These are phyloP conservation scores for Pteronotus mesoamericanus DNA, from an alignment of 2,797 vertebrate genomes.

Conservation along the genomic window DNA sequence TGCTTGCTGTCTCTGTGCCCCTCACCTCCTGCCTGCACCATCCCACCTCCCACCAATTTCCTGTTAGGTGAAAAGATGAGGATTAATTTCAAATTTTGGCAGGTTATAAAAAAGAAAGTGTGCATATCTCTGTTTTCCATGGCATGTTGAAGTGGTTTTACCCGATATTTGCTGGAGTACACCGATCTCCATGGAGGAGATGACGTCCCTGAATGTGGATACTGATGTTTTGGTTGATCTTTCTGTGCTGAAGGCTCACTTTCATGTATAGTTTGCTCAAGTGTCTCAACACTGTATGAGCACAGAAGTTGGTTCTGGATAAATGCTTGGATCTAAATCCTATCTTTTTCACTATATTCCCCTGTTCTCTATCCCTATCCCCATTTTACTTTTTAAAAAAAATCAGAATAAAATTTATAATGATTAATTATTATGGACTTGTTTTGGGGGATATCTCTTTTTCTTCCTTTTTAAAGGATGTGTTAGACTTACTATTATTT, in stretches of 20 bases:
- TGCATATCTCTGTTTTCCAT: background rate
- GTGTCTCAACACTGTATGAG: background rate
- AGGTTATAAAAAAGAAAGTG: background rate
- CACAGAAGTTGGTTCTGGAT: background rate
- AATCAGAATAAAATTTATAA: background rate
- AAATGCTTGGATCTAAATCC: background rate
- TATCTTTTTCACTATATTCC: rapidly evolving
- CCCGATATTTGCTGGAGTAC: background rate
- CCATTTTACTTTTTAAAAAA: background rate
- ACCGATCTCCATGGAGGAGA: background rate
- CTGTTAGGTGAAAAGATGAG: background rate
- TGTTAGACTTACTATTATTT: constrained; percentile 43
- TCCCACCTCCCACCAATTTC: background rate
- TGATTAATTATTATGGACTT: background rate
- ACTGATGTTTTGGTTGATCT: background rate
- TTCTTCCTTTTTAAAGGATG: background rate
- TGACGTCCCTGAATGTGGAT: background rate
- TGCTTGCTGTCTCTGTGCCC: background rate
- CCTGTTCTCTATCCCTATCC: background rate
- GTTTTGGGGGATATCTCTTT: background rate
- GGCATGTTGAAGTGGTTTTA: background rate
- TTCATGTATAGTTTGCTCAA: background rate
- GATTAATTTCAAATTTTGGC: background rate
- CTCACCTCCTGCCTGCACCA: background rate
- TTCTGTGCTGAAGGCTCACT: background rate